Percentiles rank a stretch among this genome's conserved stretches.
Evolutionary conservation across 2,113 vertebrate genomes (phyloP).

Genomic region (Coreoperca whiteheadi): DNA sequence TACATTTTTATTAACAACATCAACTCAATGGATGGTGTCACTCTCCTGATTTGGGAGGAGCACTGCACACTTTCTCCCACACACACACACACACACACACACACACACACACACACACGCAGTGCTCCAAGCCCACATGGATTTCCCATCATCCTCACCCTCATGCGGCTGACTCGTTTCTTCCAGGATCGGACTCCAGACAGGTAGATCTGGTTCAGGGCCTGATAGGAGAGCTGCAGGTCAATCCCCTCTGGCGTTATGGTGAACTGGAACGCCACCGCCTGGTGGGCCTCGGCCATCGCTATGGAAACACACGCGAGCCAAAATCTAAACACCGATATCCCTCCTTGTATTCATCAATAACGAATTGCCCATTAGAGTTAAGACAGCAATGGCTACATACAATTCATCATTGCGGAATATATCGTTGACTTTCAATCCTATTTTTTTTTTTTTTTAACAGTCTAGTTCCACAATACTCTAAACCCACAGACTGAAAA

Average conservation of each 20-base stretch:
- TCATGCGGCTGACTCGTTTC: slow-evolving; percentile 86
- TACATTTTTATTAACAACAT: no score
- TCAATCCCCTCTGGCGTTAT: slow-evolving; percentile 87
- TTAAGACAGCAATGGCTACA: background rate
- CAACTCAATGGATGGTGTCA: no score
- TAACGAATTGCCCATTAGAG: background rate
- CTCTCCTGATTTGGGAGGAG: background rate
- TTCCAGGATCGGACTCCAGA: slow-evolving; percentile 91
- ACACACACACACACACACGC: background rate
- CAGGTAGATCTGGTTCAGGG: slow-evolving; percentile 88
- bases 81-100: background rate
- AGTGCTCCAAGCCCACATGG: background rate
- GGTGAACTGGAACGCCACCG: slow-evolving; percentile 89
- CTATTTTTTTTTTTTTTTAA: no score
- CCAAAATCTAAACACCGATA: background rate
- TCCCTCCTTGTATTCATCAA: background rate
- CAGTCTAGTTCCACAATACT: background rate
- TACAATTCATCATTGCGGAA: background rate
- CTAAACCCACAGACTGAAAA: background rate
- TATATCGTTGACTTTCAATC: background rate
- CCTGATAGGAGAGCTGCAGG: slow-evolving; percentile 85
- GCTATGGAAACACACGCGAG: slow-evolving; percentile 43
- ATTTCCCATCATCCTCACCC: slow-evolving; percentile 74
- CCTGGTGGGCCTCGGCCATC: slow-evolving; percentile 94
- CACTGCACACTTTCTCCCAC: background rate